Conservation (phyloP, 2,888 invertebrate species). For the Temnothorax unifasciatus region DNA sequence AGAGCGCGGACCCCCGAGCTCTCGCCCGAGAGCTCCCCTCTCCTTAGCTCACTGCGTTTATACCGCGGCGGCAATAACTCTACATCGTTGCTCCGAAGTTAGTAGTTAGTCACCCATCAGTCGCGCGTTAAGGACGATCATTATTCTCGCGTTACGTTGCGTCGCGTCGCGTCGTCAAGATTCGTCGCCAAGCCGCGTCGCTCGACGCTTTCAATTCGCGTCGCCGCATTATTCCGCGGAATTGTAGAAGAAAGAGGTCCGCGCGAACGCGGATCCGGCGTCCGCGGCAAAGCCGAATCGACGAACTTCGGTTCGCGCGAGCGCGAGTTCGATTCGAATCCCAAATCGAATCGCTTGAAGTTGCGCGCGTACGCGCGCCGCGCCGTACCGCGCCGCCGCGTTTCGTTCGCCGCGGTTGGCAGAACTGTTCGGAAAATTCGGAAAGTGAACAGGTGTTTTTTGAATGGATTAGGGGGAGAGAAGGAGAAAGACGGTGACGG, state of each 20-base stretch:
- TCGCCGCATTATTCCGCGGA: not conserved
- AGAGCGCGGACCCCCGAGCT: not conserved
- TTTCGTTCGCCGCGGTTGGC: slow-evolving; percentile 85
- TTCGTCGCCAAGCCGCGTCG: not conserved
- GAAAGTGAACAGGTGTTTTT: slow-evolving; percentile 93
- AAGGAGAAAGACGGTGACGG: slow-evolving; percentile 76
- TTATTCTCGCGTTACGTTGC: not conserved
- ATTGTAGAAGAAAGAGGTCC: not conserved
- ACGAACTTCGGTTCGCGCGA: not conserved
- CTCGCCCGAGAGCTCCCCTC: not conserved
- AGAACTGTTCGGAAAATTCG: slow-evolving; percentile 90
- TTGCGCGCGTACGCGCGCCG: slow-evolving; percentile 66
- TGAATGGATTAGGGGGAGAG: slow-evolving; percentile 89
- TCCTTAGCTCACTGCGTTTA: slow-evolving; percentile 50
- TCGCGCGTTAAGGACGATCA: slow-evolving; percentile 7
- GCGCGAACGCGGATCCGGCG: too few species aligned
- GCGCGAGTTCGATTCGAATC: slow-evolving; percentile 48
- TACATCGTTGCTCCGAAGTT: slow-evolving; percentile 75
- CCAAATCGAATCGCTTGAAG: slow-evolving; percentile 62
- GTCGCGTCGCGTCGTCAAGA: not conserved
- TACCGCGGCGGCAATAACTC: slow-evolving; percentile 80
- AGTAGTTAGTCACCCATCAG: slow-evolving; percentile 78
- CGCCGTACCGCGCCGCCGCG: not conserved
- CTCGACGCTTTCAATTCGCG: not conserved
- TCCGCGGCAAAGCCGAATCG: not conserved